Evolutionary conservation across 2,888 invertebrate genomes (phyloP).

Genomic region (Agrochola litura): DNA sequence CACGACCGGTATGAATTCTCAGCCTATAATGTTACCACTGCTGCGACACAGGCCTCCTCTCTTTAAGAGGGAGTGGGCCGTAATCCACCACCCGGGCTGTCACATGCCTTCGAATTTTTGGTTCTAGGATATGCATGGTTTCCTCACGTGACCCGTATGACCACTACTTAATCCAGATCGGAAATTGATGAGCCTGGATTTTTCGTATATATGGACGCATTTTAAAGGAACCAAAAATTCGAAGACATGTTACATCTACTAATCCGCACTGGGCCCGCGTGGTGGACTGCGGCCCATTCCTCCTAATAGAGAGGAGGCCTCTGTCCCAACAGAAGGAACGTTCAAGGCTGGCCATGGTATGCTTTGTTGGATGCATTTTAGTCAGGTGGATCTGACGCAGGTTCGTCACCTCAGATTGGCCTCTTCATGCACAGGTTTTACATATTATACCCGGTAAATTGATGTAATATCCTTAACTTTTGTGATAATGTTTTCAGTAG

Average conservation of each 20-base stretch:
- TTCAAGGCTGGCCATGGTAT: neutral
- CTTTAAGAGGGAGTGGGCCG: neutral
- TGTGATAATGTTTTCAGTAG: neutral
- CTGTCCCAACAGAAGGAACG: neutral
- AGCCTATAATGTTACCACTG: neutral
- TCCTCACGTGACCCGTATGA: neutral
- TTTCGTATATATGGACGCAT: neutral
- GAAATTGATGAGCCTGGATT: neutral
- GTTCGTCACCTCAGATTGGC: neutral
- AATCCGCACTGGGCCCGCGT: neutral
- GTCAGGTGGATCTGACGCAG: neutral
- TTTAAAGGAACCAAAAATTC: neutral
- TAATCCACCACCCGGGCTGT: neutral
- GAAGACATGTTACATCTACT: neutral
- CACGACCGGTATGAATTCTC: neutral
- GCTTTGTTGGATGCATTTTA: neutral
- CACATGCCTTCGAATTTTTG: neutral
- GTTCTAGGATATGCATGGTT: neutral
- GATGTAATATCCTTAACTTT: neutral
- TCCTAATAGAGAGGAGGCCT: neutral
- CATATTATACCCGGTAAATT: neutral
- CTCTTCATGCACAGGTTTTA: neutral
- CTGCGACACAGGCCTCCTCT: neutral
- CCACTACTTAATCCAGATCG: neutral
- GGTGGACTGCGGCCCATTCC: neutral